phyloP scores from a whole-genome alignment of 2,113 vertebrate genomes.

The Psittacus erithacus region DNA sequence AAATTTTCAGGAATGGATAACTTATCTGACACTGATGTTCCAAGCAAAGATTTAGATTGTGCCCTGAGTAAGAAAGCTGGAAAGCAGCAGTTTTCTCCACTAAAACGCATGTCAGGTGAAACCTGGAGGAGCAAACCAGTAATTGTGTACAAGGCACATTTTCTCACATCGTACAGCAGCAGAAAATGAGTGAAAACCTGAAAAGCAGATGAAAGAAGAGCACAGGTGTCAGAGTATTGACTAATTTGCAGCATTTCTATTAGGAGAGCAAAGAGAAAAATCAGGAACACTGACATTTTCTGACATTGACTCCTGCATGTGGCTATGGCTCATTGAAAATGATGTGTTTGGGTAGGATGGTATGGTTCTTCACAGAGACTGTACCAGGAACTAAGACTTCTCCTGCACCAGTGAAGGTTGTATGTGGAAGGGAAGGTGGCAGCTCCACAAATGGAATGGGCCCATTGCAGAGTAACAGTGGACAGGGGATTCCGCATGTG shows the following conservation, averaged over 20 bases:
- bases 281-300: neutral
- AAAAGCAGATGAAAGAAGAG: neutral
- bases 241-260: neutral
- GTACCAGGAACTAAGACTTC: neutral
- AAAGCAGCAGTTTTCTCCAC: neutral
- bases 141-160: neutral
- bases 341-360: neutral
- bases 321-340: neutral
- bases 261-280: neutral
- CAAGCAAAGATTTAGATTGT: neutral
- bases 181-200: neutral
- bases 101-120: neutral
- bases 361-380: neutral
- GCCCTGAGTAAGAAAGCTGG: neutral
- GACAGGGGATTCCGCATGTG: neutral
- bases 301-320: neutral
- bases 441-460: neutral
- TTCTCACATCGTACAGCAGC: neutral
- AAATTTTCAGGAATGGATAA: neutral
- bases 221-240: neutral
- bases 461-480: neutral
- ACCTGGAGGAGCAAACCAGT: neutral
- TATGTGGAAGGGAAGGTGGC: neutral
- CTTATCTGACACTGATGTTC: neutral
- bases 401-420: rapidly evolving